A percentile compares a stretch with the other conserved stretches of the same genome.
phyloP scores from a whole-genome alignment of 2,888 invertebrate genomes.

The Arenicola marina region DNA sequence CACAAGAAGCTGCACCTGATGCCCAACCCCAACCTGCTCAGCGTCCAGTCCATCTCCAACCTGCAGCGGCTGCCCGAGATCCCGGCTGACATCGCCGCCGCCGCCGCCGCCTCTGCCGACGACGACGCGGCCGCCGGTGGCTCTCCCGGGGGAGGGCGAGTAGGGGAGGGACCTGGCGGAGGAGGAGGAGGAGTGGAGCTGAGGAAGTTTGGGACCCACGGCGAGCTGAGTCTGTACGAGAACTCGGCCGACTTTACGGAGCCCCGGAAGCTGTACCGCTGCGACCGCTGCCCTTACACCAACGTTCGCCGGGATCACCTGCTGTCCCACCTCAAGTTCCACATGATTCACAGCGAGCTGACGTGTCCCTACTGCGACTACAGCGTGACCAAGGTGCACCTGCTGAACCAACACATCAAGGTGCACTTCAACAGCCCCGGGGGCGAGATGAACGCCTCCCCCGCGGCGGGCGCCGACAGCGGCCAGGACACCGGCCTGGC shows the following conservation, averaged over 20 bases:
- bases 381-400: constrained; percentile 74
- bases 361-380: constrained; percentile 84
- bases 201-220: constrained; percentile 43
- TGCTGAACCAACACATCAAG: constrained; percentile 78
- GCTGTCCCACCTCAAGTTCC: constrained; percentile 76
- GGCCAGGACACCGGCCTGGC: too few species aligned
- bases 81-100: constrained; percentile 64
- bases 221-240: constrained; percentile 48
- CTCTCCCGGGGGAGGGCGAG: too few species aligned
- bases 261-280: constrained; percentile 71
- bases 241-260: constrained; percentile 60
- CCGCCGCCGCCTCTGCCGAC: constrained; percentile 45
- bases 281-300: constrained; percentile 80
- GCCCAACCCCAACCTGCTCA: constrained; percentile 55
- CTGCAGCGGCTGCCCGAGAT: constrained; percentile 60
- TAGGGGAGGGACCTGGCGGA: too few species aligned
- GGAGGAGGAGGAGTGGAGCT: constrained; percentile 74
- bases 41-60: constrained; percentile 53
- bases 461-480: neutral
- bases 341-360: constrained; percentile 71
- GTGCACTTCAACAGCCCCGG: constrained; percentile 65
- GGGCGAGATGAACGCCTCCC: constrained; percentile 13
- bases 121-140: constrained; percentile 66
- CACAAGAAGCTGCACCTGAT: constrained; percentile 76
- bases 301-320: constrained; percentile 75